Percentiles rank a stretch among this genome's conserved stretches.
These are phyloP conservation scores for Schizotus pectinicornis DNA, from an alignment of 2,888 invertebrate species.

Conservation along the genomic window DNA sequence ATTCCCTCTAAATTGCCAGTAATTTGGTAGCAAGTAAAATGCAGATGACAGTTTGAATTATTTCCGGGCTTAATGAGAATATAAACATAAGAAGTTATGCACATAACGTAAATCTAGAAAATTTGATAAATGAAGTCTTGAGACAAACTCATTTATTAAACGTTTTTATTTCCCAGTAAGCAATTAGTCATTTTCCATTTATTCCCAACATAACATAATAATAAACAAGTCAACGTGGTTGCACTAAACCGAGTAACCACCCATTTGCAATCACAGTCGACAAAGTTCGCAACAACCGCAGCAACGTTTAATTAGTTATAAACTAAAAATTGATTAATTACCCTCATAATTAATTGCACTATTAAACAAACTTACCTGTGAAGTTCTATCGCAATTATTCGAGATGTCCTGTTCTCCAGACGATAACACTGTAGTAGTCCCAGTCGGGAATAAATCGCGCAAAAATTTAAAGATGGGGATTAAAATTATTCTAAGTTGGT, in stretches of 20 bases:
- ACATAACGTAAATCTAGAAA: slow-evolving; percentile 30
- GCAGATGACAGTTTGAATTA: slow-evolving; percentile 34
- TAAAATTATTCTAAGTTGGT: no score
- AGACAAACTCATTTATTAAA: slow-evolving; percentile 30
- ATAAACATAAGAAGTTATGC: slow-evolving; percentile 33
- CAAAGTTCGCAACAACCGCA: not conserved
- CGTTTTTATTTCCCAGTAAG: slow-evolving; percentile 14
- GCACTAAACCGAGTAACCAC: not conserved
- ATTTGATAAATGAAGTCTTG: slow-evolving; percentile 31
- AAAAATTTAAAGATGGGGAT: no score
- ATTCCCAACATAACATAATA: slow-evolving; percentile 15
- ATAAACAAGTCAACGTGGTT: slow-evolving; percentile 17
- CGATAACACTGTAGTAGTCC: no score
- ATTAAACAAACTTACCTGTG: no score
- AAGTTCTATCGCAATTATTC: no score
- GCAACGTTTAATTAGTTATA: no score
- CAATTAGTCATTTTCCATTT: slow-evolving; percentile 24
- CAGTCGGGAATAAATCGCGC: no score
- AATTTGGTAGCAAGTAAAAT: slow-evolving; percentile 33
- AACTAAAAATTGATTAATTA: no score
- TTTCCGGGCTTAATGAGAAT: slow-evolving; percentile 29
- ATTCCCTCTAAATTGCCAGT: slow-evolving; percentile 27
- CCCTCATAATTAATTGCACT: no score
- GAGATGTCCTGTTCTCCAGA: no score
- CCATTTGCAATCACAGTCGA: not conserved